phyloP scores from a whole-genome alignment of 1,140 invertebrate species.

The Globodera ellingtonae region DNA sequence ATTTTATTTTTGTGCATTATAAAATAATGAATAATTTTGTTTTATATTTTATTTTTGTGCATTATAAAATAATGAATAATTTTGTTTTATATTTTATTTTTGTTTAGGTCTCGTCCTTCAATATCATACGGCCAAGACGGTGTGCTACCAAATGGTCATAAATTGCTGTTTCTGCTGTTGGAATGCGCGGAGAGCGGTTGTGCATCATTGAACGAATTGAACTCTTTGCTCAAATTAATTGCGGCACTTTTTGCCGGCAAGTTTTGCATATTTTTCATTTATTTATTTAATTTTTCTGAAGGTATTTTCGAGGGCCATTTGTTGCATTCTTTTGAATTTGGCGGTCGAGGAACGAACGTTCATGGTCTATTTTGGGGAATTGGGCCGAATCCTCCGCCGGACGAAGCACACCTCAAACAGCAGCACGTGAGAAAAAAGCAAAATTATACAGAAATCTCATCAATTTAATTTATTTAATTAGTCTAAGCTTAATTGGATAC shows the following conservation, averaged over 20 bases:
- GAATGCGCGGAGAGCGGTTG: slow-evolving; percentile 27
- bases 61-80: not conserved
- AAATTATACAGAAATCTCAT: too few species aligned
- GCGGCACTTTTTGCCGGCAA: slow-evolving; percentile 32
- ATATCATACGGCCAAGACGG: not conserved
- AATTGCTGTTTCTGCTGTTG: slow-evolving; percentile 23
- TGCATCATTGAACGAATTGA: slow-evolving; percentile 24
- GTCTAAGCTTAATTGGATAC: too few species aligned
- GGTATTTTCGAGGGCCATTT: slow-evolving; percentile 27
- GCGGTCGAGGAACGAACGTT: not conserved
- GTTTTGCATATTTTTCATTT: not conserved
- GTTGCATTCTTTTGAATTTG: slow-evolving; percentile 9
- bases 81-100: not conserved
- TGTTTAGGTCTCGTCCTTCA: not conserved
- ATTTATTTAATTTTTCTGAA: not conserved
- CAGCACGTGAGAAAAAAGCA: not conserved
- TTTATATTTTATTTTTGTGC: too few species aligned
- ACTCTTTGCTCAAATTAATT: slow-evolving; percentile 27
- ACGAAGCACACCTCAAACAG: not conserved
- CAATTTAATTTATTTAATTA: too few species aligned
- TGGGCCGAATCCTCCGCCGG: not conserved
- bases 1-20: not conserved
- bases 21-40: not conserved
- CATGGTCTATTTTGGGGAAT: not conserved
- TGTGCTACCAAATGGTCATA: not conserved